These are phyloP conservation scores for Nettapus auritus DNA, from an alignment of 2,113 vertebrate species.

Conservation along the genomic window DNA sequence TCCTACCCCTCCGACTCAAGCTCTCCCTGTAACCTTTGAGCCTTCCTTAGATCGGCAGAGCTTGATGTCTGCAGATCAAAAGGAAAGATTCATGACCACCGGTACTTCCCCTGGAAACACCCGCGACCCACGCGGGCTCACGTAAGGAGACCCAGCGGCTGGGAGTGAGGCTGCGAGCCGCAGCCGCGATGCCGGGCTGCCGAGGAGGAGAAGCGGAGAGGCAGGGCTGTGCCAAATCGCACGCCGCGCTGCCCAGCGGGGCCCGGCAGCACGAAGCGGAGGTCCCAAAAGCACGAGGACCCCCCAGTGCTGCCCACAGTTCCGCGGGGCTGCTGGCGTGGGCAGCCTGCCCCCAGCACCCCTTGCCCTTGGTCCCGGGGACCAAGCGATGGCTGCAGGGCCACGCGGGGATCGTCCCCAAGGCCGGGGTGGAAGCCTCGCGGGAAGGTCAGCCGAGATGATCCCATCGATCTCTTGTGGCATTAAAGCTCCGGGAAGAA, in stretches of 20 bases:
- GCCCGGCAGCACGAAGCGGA: not conserved
- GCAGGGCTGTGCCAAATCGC: not conserved
- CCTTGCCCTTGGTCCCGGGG: too few species aligned
- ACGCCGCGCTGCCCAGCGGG: rapidly evolving
- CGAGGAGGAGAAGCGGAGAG: not conserved
- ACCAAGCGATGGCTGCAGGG: not conserved
- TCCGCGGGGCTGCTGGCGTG: rapidly evolving
- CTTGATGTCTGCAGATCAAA: constrained; percentile 50
- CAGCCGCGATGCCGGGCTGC: not conserved
- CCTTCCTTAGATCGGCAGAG: constrained; percentile 15
- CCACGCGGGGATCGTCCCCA: not conserved
- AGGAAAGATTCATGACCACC: constrained; percentile 47
- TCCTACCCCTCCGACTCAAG: not conserved
- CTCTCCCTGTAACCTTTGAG: not conserved
- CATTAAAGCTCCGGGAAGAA: constrained; percentile 38
- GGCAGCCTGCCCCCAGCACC: rapidly evolving
- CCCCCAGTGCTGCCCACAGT: not conserved
- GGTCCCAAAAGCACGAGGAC: not conserved
- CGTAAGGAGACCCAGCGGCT: not conserved
- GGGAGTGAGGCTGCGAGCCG: not conserved
- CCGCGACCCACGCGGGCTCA: not conserved
- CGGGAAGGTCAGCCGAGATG: not conserved
- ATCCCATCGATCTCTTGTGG: not conserved
- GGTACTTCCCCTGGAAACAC: constrained; percentile 31
- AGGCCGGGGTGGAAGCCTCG: not conserved